A percentile compares a stretch with the other conserved stretches of the same genome.
phyloP scores from a whole-genome alignment of 2,888 invertebrate species.

The Eupithecia dodoneata region DNA sequence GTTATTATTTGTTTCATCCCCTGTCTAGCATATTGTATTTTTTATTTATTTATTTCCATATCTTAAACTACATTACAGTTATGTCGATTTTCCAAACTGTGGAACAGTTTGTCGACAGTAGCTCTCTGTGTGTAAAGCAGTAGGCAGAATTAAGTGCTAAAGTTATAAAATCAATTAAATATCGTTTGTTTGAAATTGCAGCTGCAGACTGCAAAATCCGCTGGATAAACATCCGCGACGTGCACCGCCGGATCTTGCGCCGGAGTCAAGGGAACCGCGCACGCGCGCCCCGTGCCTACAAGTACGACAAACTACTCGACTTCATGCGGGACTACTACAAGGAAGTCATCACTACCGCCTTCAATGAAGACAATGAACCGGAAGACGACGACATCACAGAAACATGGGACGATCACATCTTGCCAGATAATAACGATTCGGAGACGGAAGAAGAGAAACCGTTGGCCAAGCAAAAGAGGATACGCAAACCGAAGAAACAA shows the following conservation, averaged over 20 bases:
- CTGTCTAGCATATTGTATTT: no score
- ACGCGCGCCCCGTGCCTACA: conserved; percentile 61
- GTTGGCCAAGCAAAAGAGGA: conserved; percentile 8
- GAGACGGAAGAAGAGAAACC: conserved; percentile 53
- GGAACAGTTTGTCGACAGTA: no score
- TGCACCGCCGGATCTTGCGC: conserved; percentile 69
- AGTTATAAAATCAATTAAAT: neutral
- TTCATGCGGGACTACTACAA: conserved; percentile 73
- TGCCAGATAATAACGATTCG: conserved; percentile 52
- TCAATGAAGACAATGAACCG: conserved; percentile 52
- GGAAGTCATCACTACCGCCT: conserved; percentile 57
- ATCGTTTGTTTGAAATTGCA: conserved; percentile 48
- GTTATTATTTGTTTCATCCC: no score
- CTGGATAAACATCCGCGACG: conserved; percentile 79
- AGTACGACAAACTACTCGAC: conserved; percentile 68
- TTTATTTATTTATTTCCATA: no score
- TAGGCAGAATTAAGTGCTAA: neutral
- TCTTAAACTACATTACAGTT: no score
- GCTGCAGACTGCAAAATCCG: conserved; percentile 75
- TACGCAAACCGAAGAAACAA: conserved; percentile 40
- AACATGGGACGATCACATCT: conserved; percentile 37
- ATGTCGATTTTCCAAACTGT: no score
- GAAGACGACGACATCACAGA: conserved; percentile 42
- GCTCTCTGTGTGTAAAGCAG: neutral
- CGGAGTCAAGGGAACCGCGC: conserved; percentile 52